phyloP scores from a whole-genome alignment of 23 tunicate species.

The Styela plicata region DNA sequence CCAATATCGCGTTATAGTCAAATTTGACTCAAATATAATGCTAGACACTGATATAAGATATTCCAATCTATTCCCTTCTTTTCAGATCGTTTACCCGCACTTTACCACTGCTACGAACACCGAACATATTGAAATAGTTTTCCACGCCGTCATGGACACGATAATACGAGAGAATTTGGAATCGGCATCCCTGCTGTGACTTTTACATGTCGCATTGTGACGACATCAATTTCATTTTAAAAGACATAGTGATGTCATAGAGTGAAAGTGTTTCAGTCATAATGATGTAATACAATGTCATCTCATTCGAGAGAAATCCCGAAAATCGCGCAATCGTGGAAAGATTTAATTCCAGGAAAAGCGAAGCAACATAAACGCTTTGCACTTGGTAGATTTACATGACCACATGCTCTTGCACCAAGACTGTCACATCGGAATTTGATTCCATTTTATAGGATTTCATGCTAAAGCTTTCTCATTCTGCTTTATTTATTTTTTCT shows the following conservation, averaged over 20 bases:
- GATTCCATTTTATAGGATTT: background rate
- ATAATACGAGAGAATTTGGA: slow-evolving; percentile 27
- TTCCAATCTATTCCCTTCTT: too few relatives aligned
- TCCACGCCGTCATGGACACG: slow-evolving; percentile 32
- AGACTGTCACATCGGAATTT: too few relatives aligned
- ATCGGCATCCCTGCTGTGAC: slow-evolving; percentile 27
- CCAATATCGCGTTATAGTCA: background rate
- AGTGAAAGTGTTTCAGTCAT: background rate
- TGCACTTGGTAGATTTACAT: background rate
- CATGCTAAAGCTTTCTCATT: too few relatives aligned
- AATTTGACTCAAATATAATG: too few relatives aligned
- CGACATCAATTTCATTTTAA: background rate
- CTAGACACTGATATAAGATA: too few relatives aligned
- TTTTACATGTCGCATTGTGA: background rate
- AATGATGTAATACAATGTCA: background rate
- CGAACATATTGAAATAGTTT: slow-evolving; percentile 23
- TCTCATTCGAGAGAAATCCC: too few relatives aligned
- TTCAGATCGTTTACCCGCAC: slow-evolving; percentile 26
- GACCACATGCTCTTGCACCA: too few relatives aligned
- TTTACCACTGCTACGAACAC: slow-evolving; percentile 31
- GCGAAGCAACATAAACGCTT: background rate
- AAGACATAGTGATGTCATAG: background rate
- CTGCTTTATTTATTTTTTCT: too few relatives aligned
- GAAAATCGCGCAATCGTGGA: background rate
- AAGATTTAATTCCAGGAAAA: background rate